Evolutionary conservation across 1,140 invertebrate genomes (phyloP).

Genomic region (Drosophila elegans): DNA sequence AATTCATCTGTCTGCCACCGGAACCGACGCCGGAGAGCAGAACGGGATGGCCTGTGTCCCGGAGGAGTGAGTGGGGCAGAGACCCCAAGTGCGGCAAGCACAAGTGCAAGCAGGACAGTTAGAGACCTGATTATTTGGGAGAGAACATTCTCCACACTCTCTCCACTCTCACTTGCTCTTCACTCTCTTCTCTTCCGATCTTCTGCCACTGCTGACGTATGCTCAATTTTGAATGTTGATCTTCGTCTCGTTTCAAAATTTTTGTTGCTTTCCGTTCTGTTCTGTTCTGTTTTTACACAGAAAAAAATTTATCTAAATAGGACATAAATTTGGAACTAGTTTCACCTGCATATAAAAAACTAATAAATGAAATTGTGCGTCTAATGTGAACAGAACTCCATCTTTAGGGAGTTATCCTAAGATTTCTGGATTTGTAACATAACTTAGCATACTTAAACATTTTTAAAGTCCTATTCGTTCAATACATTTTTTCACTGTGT

Average conservation of each 20-base stretch:
- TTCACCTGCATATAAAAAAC: too few species aligned
- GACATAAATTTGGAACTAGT: not conserved
- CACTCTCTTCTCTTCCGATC: conserved; percentile 15
- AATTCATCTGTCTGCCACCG: conserved; percentile 49
- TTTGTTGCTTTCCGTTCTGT: conserved; percentile 9
- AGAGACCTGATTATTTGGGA: conserved; percentile 4
- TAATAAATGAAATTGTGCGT: too few species aligned
- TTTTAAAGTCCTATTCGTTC: too few species aligned
- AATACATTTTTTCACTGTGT: not conserved
- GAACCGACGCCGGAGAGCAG: conserved; percentile 46
- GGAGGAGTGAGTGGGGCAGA: conserved; percentile 15
- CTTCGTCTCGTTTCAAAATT: conserved; percentile 34
- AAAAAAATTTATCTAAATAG: not conserved
- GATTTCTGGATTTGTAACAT: too few species aligned
- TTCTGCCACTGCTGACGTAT: conserved; percentile 32
- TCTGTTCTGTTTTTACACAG: conserved; percentile 10
- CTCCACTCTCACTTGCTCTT: conserved; percentile 17
- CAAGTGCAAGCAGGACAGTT: conserved; percentile 38
- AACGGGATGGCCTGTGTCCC: conserved; percentile 53
- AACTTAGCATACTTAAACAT: too few species aligned
- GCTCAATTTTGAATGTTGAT: conserved; percentile 37
- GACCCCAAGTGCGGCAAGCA: conserved; percentile 2
- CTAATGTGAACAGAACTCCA: too few species aligned
- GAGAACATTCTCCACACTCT: conserved; percentile 25
- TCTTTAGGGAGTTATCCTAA: too few species aligned